Evolutionary conservation across 2,113 vertebrate species (phyloP), one percentile per base, ranked within the genome.

Genomic region (Copsychus sechellarum): DNA sequence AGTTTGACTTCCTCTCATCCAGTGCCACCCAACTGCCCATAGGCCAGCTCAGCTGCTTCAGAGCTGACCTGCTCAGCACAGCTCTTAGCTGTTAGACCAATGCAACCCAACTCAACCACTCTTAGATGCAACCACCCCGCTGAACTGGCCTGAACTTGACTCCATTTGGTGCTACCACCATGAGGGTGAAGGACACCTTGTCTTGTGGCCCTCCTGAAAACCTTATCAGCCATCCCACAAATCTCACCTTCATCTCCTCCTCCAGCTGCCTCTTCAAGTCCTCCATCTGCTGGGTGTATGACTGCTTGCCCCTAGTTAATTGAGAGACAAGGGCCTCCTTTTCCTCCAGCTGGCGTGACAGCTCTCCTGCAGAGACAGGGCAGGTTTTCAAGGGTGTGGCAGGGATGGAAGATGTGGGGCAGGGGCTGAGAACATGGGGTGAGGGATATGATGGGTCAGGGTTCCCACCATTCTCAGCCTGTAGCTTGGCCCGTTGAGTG

Each of bases 211-310:
- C 42, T 57, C 15, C 13, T 62, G 54, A 25, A 69, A 20, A 56
- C 14, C 16, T 9, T 65, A 36, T 64, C 19, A 48, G 29, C 17
- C 24, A 45, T n/a, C 18, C n/a, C n/a, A 56, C 36, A 53, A 58
- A 57, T 11, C 24, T 81, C 51, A 90, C 92, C 81, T 93, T 93
- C 76, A 76, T 74, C 45, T 99, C 99, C 45, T 99, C 99, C n/a
- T 99, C 99, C 66, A 99, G 97, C 78, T 99, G 99, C 78, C 99
- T 98, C 77, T 99, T 99, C 25, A 99, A 94, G 81, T 99, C 99
- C 80, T 99, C 99, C 47, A 98, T 74, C 96, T 99, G 99, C 94
- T 99, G 99, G 33, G 98, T 99, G 88, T 98, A 99, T 0, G 98
- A 98, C 56, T 97, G 98, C 85, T 99, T 99, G 31, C 98, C 98